Evolutionary conservation across 2,797 vertebrate species (phyloP).

Genomic region (Spheniscus humboldti): DNA sequence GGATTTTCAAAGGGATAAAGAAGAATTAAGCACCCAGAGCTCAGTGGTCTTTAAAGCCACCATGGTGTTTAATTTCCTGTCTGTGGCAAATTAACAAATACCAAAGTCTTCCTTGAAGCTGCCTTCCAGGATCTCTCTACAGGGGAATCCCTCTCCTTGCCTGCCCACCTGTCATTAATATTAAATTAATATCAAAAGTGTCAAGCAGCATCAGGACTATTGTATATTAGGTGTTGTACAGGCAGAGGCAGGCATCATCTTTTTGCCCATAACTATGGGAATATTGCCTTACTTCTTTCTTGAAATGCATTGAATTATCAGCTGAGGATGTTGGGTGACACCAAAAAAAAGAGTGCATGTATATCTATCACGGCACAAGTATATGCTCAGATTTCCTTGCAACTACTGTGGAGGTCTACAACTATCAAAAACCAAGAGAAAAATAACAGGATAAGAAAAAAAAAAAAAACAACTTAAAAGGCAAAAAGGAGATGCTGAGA

Average conservation of each 20-base stretch:
- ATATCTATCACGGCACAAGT: fast-evolving
- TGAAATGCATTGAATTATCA: not conserved
- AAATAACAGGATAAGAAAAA: not conserved
- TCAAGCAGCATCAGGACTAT: not conserved
- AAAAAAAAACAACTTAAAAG: not conserved
- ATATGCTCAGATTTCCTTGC: not conserved
- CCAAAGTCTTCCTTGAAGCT: not conserved
- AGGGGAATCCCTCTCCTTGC: not conserved
- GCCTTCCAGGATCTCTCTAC: not conserved
- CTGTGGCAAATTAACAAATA: not conserved
- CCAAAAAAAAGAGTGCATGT: not conserved
- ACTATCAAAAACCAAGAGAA: not conserved
- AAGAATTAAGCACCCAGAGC: not conserved
- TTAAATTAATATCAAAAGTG: not conserved
- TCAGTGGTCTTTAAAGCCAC: not conserved
- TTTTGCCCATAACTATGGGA: not conserved
- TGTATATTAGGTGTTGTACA: not conserved
- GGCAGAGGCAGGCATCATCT: not conserved
- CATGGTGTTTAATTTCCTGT: not conserved
- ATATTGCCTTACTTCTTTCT: not conserved
- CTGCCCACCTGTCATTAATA: not conserved
- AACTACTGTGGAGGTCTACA: not conserved
- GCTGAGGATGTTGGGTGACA: not conserved
- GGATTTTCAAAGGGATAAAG: not conserved
- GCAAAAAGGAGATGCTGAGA: not conserved